Evolutionary conservation across 2,113 vertebrate species (phyloP).

Genomic region (Leptosomus discolor): DNA sequence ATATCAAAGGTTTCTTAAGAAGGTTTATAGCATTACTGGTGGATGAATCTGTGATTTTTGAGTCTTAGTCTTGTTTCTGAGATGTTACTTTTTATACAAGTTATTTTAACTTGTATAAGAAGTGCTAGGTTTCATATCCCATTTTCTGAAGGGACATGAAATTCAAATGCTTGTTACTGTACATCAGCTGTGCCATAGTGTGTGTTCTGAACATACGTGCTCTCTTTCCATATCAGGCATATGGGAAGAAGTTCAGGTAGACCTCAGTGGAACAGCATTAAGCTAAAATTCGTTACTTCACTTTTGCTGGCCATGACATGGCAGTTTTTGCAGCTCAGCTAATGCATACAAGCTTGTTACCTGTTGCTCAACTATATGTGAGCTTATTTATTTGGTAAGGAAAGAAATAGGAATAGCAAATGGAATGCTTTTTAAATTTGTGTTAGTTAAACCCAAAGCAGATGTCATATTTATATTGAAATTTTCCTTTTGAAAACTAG

Average conservation of each 20-base stretch:
- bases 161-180: background rate
- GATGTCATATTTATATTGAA: background rate
- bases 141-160: background rate
- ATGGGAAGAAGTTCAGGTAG: background rate
- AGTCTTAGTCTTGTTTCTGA: background rate
- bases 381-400: background rate
- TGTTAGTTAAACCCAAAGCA: background rate
- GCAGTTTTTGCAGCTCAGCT: background rate
- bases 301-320: background rate
- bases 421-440: background rate
- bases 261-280: background rate
- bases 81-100: background rate
- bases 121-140: background rate
- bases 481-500: background rate
- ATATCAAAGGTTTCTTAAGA: background rate
- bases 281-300: background rate
- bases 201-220: background rate
- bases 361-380: background rate
- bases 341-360: background rate
- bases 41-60: background rate
- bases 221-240: background rate
- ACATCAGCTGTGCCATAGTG: background rate
- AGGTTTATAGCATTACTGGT: background rate
- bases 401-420: background rate
- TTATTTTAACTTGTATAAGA: background rate